These are phyloP conservation scores for Etheostoma nigrum DNA, from an alignment of 2,797 vertebrate genomes.

Conservation along the genomic window DNA sequence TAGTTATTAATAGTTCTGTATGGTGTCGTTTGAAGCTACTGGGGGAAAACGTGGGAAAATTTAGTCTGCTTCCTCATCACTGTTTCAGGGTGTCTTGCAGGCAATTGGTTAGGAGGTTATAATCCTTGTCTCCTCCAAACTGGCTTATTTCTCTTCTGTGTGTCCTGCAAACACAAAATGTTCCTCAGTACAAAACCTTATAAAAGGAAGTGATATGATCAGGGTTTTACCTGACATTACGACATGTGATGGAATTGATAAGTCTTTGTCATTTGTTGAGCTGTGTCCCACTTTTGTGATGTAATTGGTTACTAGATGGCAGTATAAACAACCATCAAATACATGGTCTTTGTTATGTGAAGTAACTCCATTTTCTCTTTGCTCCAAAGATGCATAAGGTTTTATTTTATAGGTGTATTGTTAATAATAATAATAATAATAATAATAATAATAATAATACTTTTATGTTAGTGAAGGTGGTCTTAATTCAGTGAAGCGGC, in stretches of 20 bases:
- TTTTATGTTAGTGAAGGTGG: not conserved
- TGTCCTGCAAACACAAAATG: not conserved
- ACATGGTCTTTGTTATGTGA: slow-evolving; percentile 1
- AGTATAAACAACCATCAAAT: not conserved
- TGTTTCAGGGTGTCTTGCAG: slow-evolving; percentile 26
- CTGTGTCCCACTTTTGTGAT: not conserved
- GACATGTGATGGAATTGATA: not conserved
- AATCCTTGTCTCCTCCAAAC: not conserved
- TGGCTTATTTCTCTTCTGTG: not conserved
- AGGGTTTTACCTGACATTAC: not conserved
- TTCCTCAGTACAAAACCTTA: not conserved
- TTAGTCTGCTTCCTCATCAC: not conserved
- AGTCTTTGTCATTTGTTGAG: not conserved
- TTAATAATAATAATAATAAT: too few species aligned
- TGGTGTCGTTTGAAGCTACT: slow-evolving; percentile 1
- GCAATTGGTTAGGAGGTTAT: not conserved
- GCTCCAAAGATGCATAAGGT: not conserved
- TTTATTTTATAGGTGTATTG: not conserved
- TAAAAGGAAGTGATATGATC: not conserved
- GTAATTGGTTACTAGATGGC: not conserved
- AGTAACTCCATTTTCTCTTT: not conserved
- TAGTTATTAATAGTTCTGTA: not conserved
- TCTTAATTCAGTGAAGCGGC: not conserved
- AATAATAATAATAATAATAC: not conserved
- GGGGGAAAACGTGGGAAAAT: slow-evolving; percentile 9